These are phyloP conservation scores for Trachemys scripta DNA, from an alignment of 2,113 vertebrate species.

Conservation along the genomic window DNA sequence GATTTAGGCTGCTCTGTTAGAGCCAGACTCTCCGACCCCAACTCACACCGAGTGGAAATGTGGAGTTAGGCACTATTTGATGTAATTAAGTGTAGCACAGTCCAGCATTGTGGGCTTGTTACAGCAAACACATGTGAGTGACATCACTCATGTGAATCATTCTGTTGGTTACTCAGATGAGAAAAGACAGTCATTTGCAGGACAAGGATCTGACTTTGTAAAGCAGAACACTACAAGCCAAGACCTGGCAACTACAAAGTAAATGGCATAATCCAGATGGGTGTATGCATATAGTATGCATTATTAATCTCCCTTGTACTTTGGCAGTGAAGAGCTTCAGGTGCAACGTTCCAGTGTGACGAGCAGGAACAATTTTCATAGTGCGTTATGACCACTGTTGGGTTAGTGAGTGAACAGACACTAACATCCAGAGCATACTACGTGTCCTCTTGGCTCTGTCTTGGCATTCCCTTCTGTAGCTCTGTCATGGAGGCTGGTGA, in stretches of 20 bases:
- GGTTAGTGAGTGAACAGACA: neutral
- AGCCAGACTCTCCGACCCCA: neutral
- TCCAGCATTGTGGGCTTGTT: neutral
- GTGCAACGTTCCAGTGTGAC: neutral
- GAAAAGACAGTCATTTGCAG: neutral
- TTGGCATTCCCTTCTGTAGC: neutral
- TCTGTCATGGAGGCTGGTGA: neutral
- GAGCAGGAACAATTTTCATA: neutral
- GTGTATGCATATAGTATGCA: neutral
- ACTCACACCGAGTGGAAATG: neutral
- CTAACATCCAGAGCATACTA: accelerated
- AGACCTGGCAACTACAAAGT: neutral
- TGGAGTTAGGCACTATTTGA: neutral
- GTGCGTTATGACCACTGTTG: neutral
- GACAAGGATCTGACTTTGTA: neutral
- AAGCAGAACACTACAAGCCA: neutral
- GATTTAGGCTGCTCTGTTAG: neutral
- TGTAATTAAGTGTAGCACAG: neutral
- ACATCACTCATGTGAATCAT: neutral
- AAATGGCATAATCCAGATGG: neutral
- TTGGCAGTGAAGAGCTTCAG: neutral
- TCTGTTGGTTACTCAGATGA: neutral
- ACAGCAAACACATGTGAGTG: neutral
- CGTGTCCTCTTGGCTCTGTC: neutral
- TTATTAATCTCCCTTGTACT: neutral